Conservation (phyloP, 1,140 invertebrate genomes). For the Lepidurus packardi region DNA sequence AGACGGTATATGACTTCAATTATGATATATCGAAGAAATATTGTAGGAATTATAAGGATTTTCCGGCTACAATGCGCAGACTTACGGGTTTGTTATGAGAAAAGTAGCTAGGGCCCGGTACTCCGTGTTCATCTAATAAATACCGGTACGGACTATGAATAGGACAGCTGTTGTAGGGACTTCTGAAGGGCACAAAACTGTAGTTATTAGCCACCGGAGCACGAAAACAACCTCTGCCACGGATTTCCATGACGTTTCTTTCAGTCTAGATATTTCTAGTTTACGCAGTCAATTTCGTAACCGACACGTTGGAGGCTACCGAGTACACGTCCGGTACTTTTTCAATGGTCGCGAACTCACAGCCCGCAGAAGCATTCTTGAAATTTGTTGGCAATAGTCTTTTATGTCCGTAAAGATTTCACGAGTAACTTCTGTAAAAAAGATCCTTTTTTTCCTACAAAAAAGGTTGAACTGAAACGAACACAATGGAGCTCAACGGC, state of each 20-base stretch:
- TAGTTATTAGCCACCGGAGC: conserved; percentile 28
- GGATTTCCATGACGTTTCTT: background rate
- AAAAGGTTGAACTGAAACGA: background rate
- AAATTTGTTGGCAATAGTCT: background rate
- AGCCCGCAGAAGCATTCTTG: background rate
- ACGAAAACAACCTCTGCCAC: conserved; percentile 5
- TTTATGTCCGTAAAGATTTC: too few species aligned
- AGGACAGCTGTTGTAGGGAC: conserved; percentile 46
- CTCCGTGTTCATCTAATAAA: conserved; percentile 33
- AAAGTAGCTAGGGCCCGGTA: conserved; percentile 34
- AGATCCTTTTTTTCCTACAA: background rate
- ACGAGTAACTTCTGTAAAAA: too few species aligned
- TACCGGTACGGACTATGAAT: conserved; percentile 58
- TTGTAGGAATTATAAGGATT: background rate
- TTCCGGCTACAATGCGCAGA: background rate
- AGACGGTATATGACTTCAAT: background rate
- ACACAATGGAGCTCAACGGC: background rate
- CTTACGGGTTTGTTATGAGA: conserved; percentile 25
- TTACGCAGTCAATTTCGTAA: background rate
- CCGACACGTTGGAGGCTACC: background rate
- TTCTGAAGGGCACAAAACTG: conserved; percentile 17
- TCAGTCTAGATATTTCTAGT: background rate
- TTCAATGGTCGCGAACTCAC: background rate
- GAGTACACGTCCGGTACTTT: background rate
- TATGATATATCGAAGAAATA: background rate